phyloP scores from a whole-genome alignment of 2,113 vertebrate species.

The Clarias batrachus region DNA sequence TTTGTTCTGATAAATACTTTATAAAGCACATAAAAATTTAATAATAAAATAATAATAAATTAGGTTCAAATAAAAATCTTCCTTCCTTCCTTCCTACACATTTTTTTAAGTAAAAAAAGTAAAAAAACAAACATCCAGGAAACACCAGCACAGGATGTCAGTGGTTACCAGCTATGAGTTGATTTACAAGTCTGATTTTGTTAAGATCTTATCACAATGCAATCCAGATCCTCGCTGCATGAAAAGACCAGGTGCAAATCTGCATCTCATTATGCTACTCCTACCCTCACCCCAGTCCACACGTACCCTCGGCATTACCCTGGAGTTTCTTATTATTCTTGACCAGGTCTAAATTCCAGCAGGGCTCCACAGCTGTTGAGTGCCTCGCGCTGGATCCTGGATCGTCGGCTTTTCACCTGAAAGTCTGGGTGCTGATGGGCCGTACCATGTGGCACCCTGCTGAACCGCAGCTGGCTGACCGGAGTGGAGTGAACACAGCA shows the following conservation, averaged over 20 bases:
- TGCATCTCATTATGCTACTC: neutral
- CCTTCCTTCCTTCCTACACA: no score
- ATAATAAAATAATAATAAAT: neutral
- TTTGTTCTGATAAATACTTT: neutral
- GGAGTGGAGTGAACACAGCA: slow-evolving; percentile 4
- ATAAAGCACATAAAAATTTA: neutral
- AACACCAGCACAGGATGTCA: neutral
- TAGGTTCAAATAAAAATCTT: neutral
- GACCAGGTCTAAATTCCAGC: slow-evolving; percentile 22
- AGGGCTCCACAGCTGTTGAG: slow-evolving; percentile 19
- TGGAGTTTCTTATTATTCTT: slow-evolving; percentile 6
- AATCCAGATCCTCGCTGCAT: neutral
- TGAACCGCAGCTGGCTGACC: neutral
- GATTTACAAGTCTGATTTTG: neutral
- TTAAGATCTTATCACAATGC: neutral
- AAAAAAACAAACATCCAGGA: neutral
- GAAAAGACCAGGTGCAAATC: neutral
- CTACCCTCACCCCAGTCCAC: neutral
- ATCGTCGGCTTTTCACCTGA: slow-evolving; percentile 4
- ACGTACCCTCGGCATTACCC: neutral
- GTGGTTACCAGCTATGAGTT: neutral
- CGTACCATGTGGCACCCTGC: neutral
- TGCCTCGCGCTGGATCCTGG: neutral
- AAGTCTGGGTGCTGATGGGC: neutral
- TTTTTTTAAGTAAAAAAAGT: neutral